phyloP scores from a whole-genome alignment of 2,888 invertebrate species.

The Gryllus longicercus region DNA sequence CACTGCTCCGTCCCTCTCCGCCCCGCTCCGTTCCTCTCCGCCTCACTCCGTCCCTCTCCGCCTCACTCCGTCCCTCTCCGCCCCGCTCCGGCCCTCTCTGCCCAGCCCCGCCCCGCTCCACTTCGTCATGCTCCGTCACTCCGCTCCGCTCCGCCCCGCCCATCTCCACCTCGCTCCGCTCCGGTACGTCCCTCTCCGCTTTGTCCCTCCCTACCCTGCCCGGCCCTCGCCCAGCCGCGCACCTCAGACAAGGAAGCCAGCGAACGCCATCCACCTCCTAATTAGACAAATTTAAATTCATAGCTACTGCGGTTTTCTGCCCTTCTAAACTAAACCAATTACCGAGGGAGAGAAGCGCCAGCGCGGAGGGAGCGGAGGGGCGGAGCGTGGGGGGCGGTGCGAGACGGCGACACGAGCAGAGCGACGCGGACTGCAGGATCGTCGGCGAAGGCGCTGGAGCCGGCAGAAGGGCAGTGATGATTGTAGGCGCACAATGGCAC shows the following conservation, averaged over 20 bases:
- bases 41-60: too few species aligned
- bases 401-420: background rate
- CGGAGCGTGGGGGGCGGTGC: background rate
- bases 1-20: too few species aligned
- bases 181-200: background rate
- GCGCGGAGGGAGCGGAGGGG: background rate
- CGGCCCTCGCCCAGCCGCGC: background rate
- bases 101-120: too few species aligned
- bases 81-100: too few species aligned
- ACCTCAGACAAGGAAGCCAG: conserved; percentile 21
- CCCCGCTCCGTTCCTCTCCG: background rate
- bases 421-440: too few species aligned
- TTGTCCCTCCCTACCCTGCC: background rate
- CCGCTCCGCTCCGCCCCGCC: too few species aligned
- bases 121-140: too few species aligned
- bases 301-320: conserved; percentile 36
- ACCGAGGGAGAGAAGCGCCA: conserved; percentile 4
- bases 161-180: too few species aligned
- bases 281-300: conserved; percentile 38
- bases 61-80: too few species aligned
- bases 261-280: conserved; percentile 30
- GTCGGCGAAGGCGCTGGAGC: too few species aligned
- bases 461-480: too few species aligned
- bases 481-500: too few species aligned
- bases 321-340: conserved; percentile 36